A percentile compares a stretch with the other conserved stretches of the same genome.
phyloP scores from a whole-genome alignment of 2,888 invertebrate genomes.

The Arctia plantaginis region DNA sequence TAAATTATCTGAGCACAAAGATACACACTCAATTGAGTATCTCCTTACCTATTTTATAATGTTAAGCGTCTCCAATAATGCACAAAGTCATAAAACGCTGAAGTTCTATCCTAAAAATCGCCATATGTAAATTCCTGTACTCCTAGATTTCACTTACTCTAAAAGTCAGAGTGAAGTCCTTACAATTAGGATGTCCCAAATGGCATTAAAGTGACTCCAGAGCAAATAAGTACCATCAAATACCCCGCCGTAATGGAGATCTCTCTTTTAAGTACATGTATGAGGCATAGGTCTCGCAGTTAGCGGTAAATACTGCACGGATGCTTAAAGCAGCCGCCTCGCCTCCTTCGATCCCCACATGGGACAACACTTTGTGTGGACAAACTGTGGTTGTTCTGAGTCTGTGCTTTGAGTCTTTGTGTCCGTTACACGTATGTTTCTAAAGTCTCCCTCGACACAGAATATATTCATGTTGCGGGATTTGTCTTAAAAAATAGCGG shows the following conservation, averaged over 20 bases:
- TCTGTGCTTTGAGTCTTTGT: too few relatives aligned
- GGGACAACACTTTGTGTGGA: too few relatives aligned
- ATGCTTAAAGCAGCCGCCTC: background rate
- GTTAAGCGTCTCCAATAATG: background rate
- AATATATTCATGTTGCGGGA: too few relatives aligned
- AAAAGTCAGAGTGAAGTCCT: constrained; percentile 30
- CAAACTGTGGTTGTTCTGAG: too few relatives aligned
- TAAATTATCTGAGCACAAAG: too few relatives aligned
- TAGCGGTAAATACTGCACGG: constrained; percentile 17
- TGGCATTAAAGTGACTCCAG: constrained; percentile 31
- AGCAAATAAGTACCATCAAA: constrained; percentile 39
- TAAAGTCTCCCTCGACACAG: too few relatives aligned
- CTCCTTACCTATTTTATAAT: background rate
- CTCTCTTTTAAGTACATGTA: constrained; percentile 34
- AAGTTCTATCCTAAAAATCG: background rate
- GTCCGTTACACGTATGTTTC: too few relatives aligned
- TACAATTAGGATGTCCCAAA: constrained; percentile 40
- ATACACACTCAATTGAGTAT: background rate
- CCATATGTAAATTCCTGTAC: background rate
- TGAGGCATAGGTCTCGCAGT: constrained; percentile 19
- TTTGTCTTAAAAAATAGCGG: too few relatives aligned
- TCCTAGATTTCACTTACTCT: constrained; percentile 11
- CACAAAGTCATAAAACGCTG: background rate
- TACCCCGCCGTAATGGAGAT: constrained; percentile 45
- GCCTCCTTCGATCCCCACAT: too few relatives aligned